Evolutionary conservation across 2,113 vertebrate genomes (phyloP).

Genomic region (Limnothrissa miodon): DNA sequence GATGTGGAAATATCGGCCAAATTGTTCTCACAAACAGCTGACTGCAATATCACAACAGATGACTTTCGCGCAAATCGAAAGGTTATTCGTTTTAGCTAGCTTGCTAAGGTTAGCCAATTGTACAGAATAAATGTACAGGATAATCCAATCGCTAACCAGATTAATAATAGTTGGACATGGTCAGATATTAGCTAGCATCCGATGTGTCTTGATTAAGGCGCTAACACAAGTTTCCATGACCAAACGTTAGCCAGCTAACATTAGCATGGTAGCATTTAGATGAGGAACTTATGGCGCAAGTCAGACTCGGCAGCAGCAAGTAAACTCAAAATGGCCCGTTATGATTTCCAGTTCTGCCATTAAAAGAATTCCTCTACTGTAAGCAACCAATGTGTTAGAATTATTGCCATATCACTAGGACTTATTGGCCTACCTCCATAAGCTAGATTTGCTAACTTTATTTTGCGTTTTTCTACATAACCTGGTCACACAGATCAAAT

Average conservation of each 20-base stretch:
- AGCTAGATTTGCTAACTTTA: constrained; percentile 4
- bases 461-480: not conserved
- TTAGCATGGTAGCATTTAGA: not conserved
- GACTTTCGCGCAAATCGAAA: not conserved
- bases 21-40: not conserved
- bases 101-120: not conserved
- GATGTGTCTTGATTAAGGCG: not conserved
- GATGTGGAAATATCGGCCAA: not conserved
- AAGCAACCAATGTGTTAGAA: not conserved
- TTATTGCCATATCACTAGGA: not conserved
- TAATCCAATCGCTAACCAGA: not conserved
- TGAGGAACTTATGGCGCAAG: not conserved
- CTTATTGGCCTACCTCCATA: not conserved
- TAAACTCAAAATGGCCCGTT: not conserved
- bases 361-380: not conserved
- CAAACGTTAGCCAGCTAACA: not conserved
- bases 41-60: not conserved
- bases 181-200: constrained; percentile 1
- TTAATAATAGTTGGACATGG: not conserved
- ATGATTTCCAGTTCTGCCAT: not conserved
- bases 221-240: constrained; percentile 3
- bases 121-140: not conserved
- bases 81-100: not conserved
- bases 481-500: not conserved
- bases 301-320: not conserved